Evolutionary conservation across 2,113 vertebrate species (phyloP).

Genomic region (Brachionichthys hirsutus): DNA sequence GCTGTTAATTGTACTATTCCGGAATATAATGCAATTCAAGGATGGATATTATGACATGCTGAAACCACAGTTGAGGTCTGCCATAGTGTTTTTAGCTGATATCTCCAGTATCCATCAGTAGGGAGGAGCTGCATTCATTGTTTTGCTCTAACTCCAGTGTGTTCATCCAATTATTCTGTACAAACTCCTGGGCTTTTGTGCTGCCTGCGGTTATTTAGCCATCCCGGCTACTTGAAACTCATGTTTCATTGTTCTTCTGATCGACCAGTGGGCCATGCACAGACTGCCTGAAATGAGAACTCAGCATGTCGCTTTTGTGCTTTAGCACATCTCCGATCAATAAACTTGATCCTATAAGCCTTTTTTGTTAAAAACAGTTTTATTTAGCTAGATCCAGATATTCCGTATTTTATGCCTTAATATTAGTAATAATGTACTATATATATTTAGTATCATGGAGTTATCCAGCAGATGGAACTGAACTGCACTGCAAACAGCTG

Average conservation of each 20-base stretch:
- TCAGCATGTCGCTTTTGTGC: background rate
- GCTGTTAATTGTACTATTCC: background rate
- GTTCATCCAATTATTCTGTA: conserved; percentile 13
- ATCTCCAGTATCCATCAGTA: background rate
- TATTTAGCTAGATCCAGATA: too few relatives aligned
- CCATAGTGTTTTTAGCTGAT: background rate
- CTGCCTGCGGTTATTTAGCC: conserved; percentile 11
- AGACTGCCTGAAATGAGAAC: too few relatives aligned
- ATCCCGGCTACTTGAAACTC: conserved; percentile 22
- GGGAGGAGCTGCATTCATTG: background rate
- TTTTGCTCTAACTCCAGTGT: background rate
- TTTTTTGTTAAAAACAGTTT: too few relatives aligned
- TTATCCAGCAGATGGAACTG: background rate
- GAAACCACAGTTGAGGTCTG: background rate
- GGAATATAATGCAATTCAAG: background rate
- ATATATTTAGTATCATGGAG: background rate
- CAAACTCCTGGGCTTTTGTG: background rate
- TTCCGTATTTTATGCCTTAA: background rate
- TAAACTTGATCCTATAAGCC: background rate
- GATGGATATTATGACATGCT: background rate
- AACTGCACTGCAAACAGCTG: background rate
- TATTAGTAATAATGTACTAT: background rate
- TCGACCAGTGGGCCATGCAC: too few relatives aligned
- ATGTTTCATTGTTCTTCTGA: conserved; percentile 13
- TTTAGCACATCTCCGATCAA: background rate